Percentiles rank a stretch among this genome's conserved stretches.
Evolutionary conservation across 2,888 invertebrate species (phyloP).

Genomic region (Ochlodes sylvanus): DNA sequence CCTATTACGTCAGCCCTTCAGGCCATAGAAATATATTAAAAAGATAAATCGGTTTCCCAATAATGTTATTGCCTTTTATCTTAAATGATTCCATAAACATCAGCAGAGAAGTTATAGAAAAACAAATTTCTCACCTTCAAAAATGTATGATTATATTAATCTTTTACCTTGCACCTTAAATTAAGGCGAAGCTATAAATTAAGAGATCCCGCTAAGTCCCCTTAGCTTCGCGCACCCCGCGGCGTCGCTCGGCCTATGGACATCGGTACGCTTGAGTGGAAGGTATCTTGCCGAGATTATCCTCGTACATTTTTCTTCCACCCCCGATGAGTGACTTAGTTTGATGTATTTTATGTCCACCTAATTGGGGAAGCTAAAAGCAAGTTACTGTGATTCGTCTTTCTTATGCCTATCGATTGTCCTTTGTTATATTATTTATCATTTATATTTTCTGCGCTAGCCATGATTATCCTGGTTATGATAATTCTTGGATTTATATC

Average conservation of each 20-base stretch:
- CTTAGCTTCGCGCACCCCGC: conserved; percentile 76
- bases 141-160: neutral
- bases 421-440: neutral
- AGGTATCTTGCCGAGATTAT: conserved; percentile 76
- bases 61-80: too few relatives aligned
- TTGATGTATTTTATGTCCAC: conserved; percentile 37
- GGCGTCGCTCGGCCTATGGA: conserved; percentile 73
- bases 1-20: too few relatives aligned
- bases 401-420: conserved; percentile 10
- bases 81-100: too few relatives aligned
- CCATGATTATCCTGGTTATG: neutral
- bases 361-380: conserved; percentile 28
- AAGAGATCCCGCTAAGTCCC: conserved; percentile 83
- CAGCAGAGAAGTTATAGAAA: too few relatives aligned
- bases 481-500: too few relatives aligned
- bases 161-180: conserved; percentile 47
- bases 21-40: too few relatives aligned
- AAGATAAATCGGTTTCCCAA: too few relatives aligned
- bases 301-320: conserved; percentile 64
- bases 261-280: conserved; percentile 72
- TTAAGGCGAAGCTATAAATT: conserved; percentile 77
- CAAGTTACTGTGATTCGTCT: conserved; percentile 27
- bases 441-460: neutral
- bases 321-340: conserved; percentile 37
- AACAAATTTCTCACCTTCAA: neutral